Conservation (phyloP, 2,888 invertebrate species). For the Quadroppia sp. region DNA sequence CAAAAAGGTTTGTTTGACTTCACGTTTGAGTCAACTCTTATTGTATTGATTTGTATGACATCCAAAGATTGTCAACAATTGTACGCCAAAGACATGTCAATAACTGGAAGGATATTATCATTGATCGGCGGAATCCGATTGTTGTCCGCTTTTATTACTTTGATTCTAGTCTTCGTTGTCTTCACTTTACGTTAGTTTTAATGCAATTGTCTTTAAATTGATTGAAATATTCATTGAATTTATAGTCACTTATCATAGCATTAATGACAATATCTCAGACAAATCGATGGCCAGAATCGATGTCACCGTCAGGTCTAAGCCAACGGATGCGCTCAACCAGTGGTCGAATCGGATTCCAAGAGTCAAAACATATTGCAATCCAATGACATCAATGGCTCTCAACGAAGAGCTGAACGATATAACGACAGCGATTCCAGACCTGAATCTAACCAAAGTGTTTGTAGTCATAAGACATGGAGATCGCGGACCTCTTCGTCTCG, state of each 20-base stretch:
- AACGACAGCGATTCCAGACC: background rate
- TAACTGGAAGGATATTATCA: too few relatives aligned
- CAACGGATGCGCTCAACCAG: background rate
- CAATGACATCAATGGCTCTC: background rate
- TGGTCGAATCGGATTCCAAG: background rate
- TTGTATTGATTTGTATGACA: too few relatives aligned
- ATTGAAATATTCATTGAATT: background rate
- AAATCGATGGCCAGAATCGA: background rate
- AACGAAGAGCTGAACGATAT: conserved; percentile 22
- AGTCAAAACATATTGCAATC: conserved; percentile 34
- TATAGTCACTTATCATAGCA: background rate
- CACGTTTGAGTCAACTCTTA: too few relatives aligned
- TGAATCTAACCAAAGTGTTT: conserved; percentile 55
- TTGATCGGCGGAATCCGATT: too few relatives aligned
- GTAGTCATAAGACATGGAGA: conserved; percentile 82
- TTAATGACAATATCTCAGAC: conserved; percentile 2
- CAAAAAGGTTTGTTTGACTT: too few relatives aligned
- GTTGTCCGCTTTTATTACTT: too few relatives aligned
- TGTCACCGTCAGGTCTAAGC: too few relatives aligned
- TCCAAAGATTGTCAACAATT: too few relatives aligned
- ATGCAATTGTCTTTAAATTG: background rate
- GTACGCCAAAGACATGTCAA: too few relatives aligned
- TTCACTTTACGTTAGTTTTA: conserved; percentile 10
- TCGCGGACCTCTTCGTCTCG: conserved; percentile 76
- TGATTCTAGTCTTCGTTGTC: background rate